phyloP scores from a whole-genome alignment of 30 jellyfish, hydroid and myxozoan genomes.

The Catostylus mosaicus region DNA sequence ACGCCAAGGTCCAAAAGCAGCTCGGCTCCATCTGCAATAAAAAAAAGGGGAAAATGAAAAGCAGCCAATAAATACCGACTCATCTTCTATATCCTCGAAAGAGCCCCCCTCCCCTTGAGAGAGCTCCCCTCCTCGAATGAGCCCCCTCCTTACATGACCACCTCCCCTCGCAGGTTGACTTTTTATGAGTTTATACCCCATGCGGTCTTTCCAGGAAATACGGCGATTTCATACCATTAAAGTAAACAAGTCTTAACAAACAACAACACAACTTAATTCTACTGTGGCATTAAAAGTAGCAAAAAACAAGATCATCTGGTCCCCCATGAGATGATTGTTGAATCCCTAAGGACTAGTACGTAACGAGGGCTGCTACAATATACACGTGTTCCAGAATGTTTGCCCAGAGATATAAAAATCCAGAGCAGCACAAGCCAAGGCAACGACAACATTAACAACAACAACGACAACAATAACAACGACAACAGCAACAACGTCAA shows the following conservation, averaged over 20 bases:
- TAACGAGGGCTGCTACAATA: not conserved
- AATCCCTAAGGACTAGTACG: no score
- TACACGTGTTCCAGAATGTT: not conserved
- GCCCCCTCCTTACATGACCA: no score
- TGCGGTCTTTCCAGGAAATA: not conserved
- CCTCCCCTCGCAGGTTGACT: not conserved
- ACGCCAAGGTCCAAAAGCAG: constrained; percentile 68
- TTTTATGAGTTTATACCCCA: no score
- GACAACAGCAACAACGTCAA: not conserved
- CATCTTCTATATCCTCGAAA: not conserved
- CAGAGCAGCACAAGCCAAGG: not conserved
- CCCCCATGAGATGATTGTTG: no score
- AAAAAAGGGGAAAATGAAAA: not conserved
- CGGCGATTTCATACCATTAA: not conserved
- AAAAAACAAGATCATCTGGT: no score
- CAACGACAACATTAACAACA: not conserved
- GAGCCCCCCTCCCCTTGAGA: not conserved
- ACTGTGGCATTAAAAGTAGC: no score
- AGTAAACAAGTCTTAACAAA: no score
- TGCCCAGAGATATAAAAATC: not conserved
- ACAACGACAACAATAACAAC: not conserved
- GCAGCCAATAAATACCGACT: not conserved
- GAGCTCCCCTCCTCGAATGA: no score
- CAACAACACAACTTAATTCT: no score
- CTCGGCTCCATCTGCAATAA: constrained; percentile 79